Base-by-base conservation (phyloP, 2,113 vertebrate species). In the Ochotona princeps region DNA sequence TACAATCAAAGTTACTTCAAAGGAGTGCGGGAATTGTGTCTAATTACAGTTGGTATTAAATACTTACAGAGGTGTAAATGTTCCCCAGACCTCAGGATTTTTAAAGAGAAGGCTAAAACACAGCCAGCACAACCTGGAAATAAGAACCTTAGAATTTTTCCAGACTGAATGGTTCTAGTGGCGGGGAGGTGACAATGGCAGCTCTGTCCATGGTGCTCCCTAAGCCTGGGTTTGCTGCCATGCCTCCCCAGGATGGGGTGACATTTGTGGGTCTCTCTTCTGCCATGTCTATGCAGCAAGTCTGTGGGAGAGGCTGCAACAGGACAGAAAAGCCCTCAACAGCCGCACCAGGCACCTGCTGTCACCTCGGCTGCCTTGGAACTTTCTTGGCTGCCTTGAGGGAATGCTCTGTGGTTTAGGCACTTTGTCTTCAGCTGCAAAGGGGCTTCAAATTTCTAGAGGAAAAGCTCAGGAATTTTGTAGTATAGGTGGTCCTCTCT, bases 1-100 rank as follows among this genome's bases (percentile, higher is more conserved):
- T 74, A 63, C 80, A 96, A 89, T 87, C 74, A 92, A 89, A 44
- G 21, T 91, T 78, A 91, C 75, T 72, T 83, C 38, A 74, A 93
- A 72, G 78, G 79, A 66, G 72, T 18, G 10, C 13, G 65, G 49
- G 32, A 61, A 6, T 67, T 82, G 51, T 54, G 4, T 35, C 73
- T 86, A 54, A 76, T 80, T 85, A 83, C 86, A 61, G 74, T 86
- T 92, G 86, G 69, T 91, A 86, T 92, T 92, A 85, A 81, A 82
- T 18, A 81, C 18, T 81, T 86, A 54, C 6, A 76, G 74, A 93
- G 67, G 87, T 49, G 5, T 7, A 86, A 30, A 4, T 54, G 17
- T 85, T 87, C 75, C n/a, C 47, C 88, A 90, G 54, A 54, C 28
- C 17, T 78, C 51, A 51, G 4, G 78, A 35, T 67, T 60, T 38